These are phyloP conservation scores for Tamandua tetradactyla DNA, from an alignment of 2,797 vertebrate genomes.

Conservation along the genomic window DNA sequence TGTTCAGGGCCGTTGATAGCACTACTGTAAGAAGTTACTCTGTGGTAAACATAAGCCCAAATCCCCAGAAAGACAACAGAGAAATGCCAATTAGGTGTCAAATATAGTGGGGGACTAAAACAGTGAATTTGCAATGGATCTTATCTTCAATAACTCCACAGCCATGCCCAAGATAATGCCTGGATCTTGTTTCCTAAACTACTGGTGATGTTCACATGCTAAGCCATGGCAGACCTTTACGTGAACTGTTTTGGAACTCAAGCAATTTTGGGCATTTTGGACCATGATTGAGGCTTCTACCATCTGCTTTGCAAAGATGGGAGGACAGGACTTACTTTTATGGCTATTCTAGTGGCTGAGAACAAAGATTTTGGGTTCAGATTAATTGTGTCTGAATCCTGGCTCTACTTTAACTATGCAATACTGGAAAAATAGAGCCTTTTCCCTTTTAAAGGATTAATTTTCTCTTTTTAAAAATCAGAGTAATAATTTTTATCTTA, in stretches of 20 bases:
- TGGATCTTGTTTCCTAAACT: not conserved
- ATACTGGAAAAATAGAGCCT: not conserved
- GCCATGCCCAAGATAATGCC: not conserved
- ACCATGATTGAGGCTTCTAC: not conserved
- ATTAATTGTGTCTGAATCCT: not conserved
- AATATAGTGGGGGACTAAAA: not conserved
- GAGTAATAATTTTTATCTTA: not conserved
- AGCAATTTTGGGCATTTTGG: not conserved
- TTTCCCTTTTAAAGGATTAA: not conserved
- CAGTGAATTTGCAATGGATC: not conserved
- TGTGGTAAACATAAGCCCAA: not conserved
- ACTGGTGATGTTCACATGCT: not conserved
- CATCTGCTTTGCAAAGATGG: not conserved
- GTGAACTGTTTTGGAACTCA: not conserved
- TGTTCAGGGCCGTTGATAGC: not conserved
- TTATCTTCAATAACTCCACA: not conserved
- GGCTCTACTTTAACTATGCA: not conserved
- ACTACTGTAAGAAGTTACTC: not conserved
- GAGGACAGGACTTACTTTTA: accelerated
- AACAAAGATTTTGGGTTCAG: not conserved
- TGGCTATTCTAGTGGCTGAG: not conserved
- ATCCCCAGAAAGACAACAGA: not conserved
- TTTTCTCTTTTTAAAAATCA: not conserved
- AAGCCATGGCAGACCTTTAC: not conserved
- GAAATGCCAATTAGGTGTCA: not conserved